Evolutionary conservation across 2,888 invertebrate species (phyloP), one percentile per base, ranked within the genome.

Genomic region (Lepidocyrtoides sp.): DNA sequence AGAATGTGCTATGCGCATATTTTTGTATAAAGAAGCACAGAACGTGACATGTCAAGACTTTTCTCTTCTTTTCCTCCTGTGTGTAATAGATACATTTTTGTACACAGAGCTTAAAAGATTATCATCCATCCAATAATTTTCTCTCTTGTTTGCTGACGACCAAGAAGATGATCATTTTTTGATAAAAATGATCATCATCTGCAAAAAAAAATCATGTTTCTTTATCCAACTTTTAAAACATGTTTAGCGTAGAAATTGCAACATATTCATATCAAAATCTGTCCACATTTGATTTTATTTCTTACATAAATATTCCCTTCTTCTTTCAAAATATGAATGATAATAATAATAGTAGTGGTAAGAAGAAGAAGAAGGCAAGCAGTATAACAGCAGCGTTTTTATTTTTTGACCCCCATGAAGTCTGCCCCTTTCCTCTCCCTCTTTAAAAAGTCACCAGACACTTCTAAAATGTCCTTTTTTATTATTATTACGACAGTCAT

Each of bases 371-470:
- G 69, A 14, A 66, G n/a, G 4, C 17, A 32, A 66, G 26, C 14
- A 66, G 29, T 63, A 72, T 12, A 77, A 23, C 51, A 54, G 79
- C 79, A 79, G 79, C 79, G 14, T 23, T 14, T 79, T 79, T 54
- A 32, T 10, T 32, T 79, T 12, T 54, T 69, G 48, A 44, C 48
- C 83, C 83, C 83, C 69, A 32, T 51, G 69, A 66, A 83, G 83
- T 32, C 63, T 51, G 44, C 26, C 51, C 77, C 8, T 23, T 20
- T 75, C 48, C 10, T 23, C 8, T 32, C 54, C 12, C 66, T 83
- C 48, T 83, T 66, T 66, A 83, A 66, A 81, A 83, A 83, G 83
- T 83, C 83, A 83, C 83, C 51, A 83, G 69, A 20, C 51, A 83
- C 66, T 83, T 69, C 32, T 66, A 66, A 66, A 83, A 3, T 48